Evolutionary conservation across 1,140 invertebrate species (phyloP), one percentile per base, ranked within the genome.

Genomic region (Parapsyche elsis): DNA sequence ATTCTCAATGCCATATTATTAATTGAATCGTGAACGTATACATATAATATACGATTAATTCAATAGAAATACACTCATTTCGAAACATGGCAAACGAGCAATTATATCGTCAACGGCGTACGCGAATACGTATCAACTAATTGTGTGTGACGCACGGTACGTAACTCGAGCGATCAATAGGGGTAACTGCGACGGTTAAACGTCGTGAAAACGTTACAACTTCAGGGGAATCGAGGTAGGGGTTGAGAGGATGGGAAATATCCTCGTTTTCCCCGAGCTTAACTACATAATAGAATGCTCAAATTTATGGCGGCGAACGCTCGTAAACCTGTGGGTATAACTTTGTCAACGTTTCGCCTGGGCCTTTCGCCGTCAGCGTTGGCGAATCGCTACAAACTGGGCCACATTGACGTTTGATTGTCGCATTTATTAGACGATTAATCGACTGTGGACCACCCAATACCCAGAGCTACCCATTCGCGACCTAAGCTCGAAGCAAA

Each of bases 211-310:
- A 75, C 38, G 73, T 75, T 44, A 57, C 73, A 75, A 75, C 46
- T 75, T 75, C 73, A 75, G n/a, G 30, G 14, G n/a, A 19, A 38
- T 38, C 7, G 30, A 38, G 30, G 30, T 38, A n/a, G 38, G 12
- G 14, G n/a, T 5, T 61, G 57, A 16, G 57, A 7, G 19, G 26
- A 4, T 0, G 71, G 26, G 24, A 75, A 75, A 75, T 75, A 75
- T 57, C 73, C 46, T 24, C 44, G 44, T 75, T 75, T 67, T 67
- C 19, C 64, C 46, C 73, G 16, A 16, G 71, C 45, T 75, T 75
- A 75, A 75, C 73, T 75, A 75, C 73, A 75, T 75, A 75, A 75
- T 75, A 75, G 73, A 75, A 75, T 57, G 73, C 73, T 75, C 21
- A 24, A 75, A 75, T 75, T 75, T 75, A 75, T 75, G 73, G 24